Base-by-base conservation (phyloP, 2,888 invertebrate genomes). In the Plebejus anna region DNA sequence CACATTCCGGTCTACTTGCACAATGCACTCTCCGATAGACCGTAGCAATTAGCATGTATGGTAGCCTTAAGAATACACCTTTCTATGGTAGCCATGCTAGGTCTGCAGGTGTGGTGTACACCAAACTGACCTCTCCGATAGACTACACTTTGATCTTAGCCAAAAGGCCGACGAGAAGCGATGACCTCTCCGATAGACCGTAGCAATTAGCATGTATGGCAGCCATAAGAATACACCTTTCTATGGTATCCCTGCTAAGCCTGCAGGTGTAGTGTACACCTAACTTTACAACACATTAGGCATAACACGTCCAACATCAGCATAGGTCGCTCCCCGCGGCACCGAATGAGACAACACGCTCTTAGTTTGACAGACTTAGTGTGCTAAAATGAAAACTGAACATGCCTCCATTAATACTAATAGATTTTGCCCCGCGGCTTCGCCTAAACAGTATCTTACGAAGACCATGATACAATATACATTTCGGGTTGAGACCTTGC, bases 381-480 rank as follows among this genome's bases (percentile, higher is more conserved):
- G 22, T 66, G 66, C 22, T 66, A 1, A 66, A 66, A 66, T 66
- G 66, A 66, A 66, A 32, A 13, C 61, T 61, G 32, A 32, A 36
- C 66, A 66, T 61, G 61, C 61, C 22, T 61, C 61, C 28, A 61
- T 61, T 61, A 61, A 59, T 61, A 61, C n/a, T 61, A 61, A 61
- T 61, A 61, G 55, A 4, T 55, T 55, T 16, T 55, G 55, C 55
- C 7, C 55, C 11, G 55, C 55, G 55, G 55, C 16, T 16, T 1
- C 55, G 16, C 55, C 16, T 1, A 4, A 38, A 38, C 38, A 0
- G 51, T 51, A 51, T 13, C 13, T 13, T 51, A 51, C 0, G 51
- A 4, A 9, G 9, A 42, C 2, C 42, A 4, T 22, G 22, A 22
- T 22, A 22, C 22, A 22, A 22, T 22, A 22, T 13, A 51, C 4